phyloP scores from a whole-genome alignment of 2,797 vertebrate species.

The Alectoris magna region DNA sequence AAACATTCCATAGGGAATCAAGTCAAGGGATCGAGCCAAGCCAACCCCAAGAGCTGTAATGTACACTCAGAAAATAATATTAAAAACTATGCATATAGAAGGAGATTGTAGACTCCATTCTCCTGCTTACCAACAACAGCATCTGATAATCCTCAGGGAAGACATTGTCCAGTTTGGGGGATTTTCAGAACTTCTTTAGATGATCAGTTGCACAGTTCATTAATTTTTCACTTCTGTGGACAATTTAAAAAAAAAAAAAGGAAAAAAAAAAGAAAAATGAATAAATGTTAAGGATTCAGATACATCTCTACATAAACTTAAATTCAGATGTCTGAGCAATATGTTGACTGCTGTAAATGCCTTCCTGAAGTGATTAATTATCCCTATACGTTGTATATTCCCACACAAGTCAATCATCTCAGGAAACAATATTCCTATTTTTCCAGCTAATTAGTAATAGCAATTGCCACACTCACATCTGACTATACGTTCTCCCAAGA shows the following conservation, averaged over 20 bases:
- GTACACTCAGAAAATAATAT: neutral
- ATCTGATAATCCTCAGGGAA: neutral
- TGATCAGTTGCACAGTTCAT: neutral
- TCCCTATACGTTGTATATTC: neutral
- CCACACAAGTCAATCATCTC: neutral
- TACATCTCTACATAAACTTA: neutral
- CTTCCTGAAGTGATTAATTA: neutral
- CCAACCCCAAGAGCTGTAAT: rapidly evolving
- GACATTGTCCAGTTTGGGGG: neutral
- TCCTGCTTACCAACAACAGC: neutral
- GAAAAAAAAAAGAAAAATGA: neutral
- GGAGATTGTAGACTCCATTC: neutral
- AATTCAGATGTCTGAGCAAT: neutral
- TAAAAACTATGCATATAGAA: neutral
- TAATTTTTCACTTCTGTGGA: neutral
- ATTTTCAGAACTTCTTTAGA: neutral
- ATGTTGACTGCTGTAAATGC: neutral
- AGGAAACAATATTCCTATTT: neutral
- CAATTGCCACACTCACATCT: neutral
- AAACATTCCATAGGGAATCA: neutral
- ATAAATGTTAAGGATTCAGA: neutral
- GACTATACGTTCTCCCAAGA: neutral
- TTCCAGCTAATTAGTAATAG: neutral
- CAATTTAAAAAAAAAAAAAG: neutral
- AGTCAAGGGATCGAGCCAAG: neutral